Conservation (phyloP, 2,888 invertebrate species). For the Philopedon plagiatum region DNA sequence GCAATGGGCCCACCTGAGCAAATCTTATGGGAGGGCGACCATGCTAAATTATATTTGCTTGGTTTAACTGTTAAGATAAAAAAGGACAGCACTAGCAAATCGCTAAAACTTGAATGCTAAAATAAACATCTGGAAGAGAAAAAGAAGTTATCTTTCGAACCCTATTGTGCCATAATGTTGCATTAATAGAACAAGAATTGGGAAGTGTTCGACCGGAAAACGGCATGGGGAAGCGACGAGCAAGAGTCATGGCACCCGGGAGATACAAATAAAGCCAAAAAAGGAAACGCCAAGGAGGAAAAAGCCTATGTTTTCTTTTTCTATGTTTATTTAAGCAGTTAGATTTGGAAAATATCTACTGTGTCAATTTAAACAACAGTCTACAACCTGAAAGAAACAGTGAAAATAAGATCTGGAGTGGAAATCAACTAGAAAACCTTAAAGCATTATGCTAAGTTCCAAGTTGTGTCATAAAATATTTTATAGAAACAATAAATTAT, state of each 20-base stretch:
- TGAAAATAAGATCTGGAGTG: too few species aligned
- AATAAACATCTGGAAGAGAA: slow-evolving; percentile 63
- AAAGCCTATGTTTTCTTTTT: slow-evolving; percentile 33
- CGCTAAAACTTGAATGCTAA: slow-evolving; percentile 60
- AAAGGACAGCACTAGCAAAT: too few species aligned
- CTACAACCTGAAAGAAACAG: too few species aligned
- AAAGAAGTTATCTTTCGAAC: slow-evolving; percentile 63
- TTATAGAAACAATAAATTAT: too few species aligned
- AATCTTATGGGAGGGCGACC: too few species aligned
- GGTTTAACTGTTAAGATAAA: too few species aligned
- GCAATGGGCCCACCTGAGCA: too few species aligned
- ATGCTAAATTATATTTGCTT: too few species aligned
- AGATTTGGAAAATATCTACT: slow-evolving; percentile 40
- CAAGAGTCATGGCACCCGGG: slow-evolving; percentile 68
- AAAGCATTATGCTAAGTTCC: too few species aligned
- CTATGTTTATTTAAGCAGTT: slow-evolving; percentile 49
- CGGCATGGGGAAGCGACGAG: slow-evolving; percentile 65
- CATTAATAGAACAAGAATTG: slow-evolving; percentile 68
- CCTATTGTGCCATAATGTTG: slow-evolving; percentile 68
- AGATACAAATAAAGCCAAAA: slow-evolving; percentile 57
- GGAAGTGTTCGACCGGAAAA: slow-evolving; percentile 65
- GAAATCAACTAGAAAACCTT: too few species aligned
- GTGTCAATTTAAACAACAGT: background rate
- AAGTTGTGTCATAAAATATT: too few species aligned
- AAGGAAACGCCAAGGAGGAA: slow-evolving; percentile 34